Percentiles rank a stretch among this genome's conserved stretches.
Evolutionary conservation across 2,113 vertebrate species (phyloP).

Genomic region (Cranoglanis bouderius): DNA sequence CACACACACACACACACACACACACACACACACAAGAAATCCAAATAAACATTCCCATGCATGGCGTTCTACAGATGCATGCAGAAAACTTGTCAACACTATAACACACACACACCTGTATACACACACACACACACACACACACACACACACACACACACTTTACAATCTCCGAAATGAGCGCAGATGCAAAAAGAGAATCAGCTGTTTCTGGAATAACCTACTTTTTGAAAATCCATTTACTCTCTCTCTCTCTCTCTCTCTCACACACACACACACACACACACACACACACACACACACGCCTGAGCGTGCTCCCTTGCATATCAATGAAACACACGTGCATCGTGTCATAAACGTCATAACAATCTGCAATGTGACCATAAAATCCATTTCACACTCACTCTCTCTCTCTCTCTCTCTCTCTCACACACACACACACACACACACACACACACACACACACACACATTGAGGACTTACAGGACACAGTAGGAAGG

Average conservation of each 20-base stretch:
- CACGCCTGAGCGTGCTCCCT: background rate
- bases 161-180: background rate
- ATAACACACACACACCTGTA: background rate
- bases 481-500: background rate
- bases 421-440: background rate
- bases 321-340: constrained; percentile 1
- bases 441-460: background rate
- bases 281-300: background rate
- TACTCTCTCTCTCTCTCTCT: background rate
- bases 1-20: too few relatives aligned
- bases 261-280: background rate
- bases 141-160: background rate
- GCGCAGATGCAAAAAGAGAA: background rate
- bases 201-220: background rate
- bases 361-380: background rate
- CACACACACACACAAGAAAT: background rate
- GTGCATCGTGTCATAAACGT: background rate
- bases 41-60: background rate
- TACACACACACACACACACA: background rate
- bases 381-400: background rate
- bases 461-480: constrained; percentile 1
- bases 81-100: background rate
- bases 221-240: background rate
- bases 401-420: background rate
- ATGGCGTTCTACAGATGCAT: background rate